These are phyloP conservation scores for Potamarius usumacintae DNA, from an alignment of 2,113 vertebrate species.

Conservation along the genomic window DNA sequence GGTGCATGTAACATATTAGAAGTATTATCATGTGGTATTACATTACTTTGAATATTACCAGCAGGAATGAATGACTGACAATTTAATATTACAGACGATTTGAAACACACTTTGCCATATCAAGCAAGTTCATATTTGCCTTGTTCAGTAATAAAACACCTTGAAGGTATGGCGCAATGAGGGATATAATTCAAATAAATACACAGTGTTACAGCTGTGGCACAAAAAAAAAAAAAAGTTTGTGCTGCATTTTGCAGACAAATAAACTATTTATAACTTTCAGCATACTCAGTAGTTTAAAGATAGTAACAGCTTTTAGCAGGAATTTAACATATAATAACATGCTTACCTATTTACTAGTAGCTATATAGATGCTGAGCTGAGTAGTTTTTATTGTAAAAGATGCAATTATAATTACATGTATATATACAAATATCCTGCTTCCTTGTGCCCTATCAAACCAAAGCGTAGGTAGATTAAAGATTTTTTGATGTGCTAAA, in stretches of 20 bases:
- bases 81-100: not conserved
- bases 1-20: conserved; percentile 12
- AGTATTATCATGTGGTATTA: not conserved
- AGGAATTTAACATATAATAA: conserved; percentile 2
- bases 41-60: conserved; percentile 22
- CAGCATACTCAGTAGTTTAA: conserved; percentile 12
- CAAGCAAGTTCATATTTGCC: conserved; percentile 4
- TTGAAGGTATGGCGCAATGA: not conserved
- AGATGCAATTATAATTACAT: not conserved
- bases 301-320: conserved; percentile 2
- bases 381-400: conserved; percentile 10
- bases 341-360: not conserved
- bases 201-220: not conserved
- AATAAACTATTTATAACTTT: conserved; percentile 26
- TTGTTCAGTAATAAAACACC: conserved; percentile 18
- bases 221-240: not conserved
- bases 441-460: conserved; percentile 23
- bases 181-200: not conserved
- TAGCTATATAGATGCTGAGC: conserved; percentile 16
- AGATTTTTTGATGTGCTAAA: conserved; percentile 19
- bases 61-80: not conserved
- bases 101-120: not conserved
- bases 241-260: not conserved
- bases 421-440: not conserved
- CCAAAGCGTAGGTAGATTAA: conserved; percentile 37